phyloP scores from a whole-genome alignment of 2,113 vertebrate genomes.

The Choloepus hoffmanni region DNA sequence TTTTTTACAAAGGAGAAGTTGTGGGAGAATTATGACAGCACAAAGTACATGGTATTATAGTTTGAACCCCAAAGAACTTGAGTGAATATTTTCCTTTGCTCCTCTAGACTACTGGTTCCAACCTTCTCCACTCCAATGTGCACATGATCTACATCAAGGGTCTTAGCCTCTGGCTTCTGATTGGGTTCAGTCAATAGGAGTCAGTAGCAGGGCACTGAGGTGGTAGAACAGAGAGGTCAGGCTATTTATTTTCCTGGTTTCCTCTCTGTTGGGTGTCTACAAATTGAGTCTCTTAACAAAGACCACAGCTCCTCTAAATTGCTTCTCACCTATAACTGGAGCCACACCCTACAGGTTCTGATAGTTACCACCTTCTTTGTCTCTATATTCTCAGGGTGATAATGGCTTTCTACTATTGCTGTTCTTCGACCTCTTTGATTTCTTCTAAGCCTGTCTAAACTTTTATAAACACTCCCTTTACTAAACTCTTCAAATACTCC shows the following conservation, averaged over 20 bases:
- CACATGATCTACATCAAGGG: background rate
- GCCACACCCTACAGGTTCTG: background rate
- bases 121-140: background rate
- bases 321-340: background rate
- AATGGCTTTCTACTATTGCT: background rate
- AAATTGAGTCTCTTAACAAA: background rate
- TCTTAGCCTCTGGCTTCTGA: background rate
- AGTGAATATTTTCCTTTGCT: background rate
- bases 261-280: background rate
- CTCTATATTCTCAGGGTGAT: background rate
- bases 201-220: background rate
- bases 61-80: background rate
- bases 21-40: background rate
- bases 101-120: background rate
- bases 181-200: background rate
- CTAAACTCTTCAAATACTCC: background rate
- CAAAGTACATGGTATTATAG: background rate
- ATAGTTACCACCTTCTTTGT: background rate
- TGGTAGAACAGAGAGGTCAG: background rate
- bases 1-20: background rate
- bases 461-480: slow-evolving; percentile 24
- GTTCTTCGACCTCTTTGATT: background rate
- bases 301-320: background rate
- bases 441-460: background rate
- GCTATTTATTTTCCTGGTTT: slow-evolving; percentile 2